Conservation (phyloP, 2,113 vertebrate species). For the Motacilla tschutschensis region DNA sequence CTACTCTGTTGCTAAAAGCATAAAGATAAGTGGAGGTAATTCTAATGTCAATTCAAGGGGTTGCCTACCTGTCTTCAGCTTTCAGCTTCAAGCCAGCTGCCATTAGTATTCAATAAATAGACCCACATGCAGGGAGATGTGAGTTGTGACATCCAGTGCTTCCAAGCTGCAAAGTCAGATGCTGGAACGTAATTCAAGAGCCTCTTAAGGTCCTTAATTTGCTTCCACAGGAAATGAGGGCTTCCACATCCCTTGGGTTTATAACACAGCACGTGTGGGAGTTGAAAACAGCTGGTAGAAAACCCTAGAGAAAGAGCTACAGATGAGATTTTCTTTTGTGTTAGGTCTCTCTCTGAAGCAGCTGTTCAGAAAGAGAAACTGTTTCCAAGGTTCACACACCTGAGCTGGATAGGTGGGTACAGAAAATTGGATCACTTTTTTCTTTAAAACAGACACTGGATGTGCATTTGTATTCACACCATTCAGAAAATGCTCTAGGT, state of each 20-base stretch:
- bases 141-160: not conserved
- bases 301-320: not conserved
- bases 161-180: not conserved
- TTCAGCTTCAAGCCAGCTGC: not conserved
- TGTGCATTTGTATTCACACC: not conserved
- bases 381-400: not conserved
- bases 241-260: not conserved
- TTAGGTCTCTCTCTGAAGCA: not conserved
- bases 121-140: not conserved
- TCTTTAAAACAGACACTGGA: not conserved
- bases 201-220: not conserved
- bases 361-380: not conserved
- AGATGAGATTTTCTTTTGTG: not conserved
- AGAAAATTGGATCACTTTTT: not conserved
- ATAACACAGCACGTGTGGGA: not conserved
- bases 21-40: not conserved
- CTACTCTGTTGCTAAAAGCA: not conserved
- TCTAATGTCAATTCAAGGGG: not conserved
- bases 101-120: not conserved
- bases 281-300: not conserved
- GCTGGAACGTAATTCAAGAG: constrained; percentile 10
- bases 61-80: not conserved
- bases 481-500: not conserved
- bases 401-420: not conserved
- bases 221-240: not conserved